A percentile compares a stretch with the other conserved stretches of the same genome.
Evolutionary conservation across 2,113 vertebrate genomes (phyloP).

Genomic region (Ellobius talpinus): DNA sequence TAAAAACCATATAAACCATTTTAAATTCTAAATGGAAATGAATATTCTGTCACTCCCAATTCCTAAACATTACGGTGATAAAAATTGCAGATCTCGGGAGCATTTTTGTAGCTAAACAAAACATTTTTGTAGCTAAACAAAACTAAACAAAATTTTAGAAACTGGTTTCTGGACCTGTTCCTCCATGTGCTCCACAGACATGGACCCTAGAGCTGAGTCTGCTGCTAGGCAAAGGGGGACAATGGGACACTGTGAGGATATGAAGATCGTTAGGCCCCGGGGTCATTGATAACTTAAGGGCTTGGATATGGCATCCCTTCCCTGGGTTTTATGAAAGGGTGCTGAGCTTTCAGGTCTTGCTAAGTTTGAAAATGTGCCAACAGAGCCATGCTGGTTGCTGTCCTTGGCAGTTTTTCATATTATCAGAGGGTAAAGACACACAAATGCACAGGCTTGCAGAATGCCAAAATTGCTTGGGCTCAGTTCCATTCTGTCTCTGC

Average conservation of each 20-base stretch:
- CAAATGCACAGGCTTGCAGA: background rate
- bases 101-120: background rate
- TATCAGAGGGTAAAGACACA: background rate
- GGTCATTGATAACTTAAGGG: background rate
- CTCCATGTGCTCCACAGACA: background rate
- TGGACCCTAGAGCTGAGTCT: background rate
- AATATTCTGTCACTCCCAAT: background rate
- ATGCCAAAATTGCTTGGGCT: background rate
- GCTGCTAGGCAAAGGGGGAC: background rate
- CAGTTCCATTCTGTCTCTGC: constrained; percentile 6
- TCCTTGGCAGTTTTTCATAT: background rate
- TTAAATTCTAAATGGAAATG: background rate
- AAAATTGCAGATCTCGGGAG: background rate
- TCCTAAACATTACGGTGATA: background rate
- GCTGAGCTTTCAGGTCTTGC: constrained; percentile 6
- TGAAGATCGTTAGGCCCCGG: background rate
- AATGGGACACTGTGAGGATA: background rate
- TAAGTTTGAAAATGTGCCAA: constrained; percentile 41
- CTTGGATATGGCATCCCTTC: background rate
- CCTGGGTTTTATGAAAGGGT: background rate
- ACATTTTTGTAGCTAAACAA: background rate
- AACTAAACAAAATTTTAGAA: background rate
- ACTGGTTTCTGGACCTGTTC: background rate
- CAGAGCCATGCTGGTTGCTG: background rate
- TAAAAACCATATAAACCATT: background rate